Percentiles rank a stretch among this genome's conserved stretches.
Conservation (phyloP, 2,888 invertebrate species). For the Tenthredo notha region DNA sequence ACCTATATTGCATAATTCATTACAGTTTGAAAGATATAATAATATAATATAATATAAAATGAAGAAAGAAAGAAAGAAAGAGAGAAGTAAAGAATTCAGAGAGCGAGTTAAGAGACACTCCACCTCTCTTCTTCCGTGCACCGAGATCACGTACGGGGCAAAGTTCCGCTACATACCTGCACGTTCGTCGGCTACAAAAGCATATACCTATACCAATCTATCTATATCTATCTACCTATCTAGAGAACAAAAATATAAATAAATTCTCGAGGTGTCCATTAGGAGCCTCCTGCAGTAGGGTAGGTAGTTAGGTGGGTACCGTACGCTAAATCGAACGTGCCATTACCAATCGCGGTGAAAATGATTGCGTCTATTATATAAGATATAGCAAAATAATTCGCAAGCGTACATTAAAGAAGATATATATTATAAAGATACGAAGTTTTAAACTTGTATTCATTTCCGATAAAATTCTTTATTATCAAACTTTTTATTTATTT, state of each 20-base stretch:
- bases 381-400: neutral
- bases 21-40: neutral
- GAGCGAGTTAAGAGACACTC: neutral
- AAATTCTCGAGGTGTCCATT: conserved; percentile 24
- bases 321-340: conserved; percentile 13
- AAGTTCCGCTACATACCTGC: conserved; percentile 69
- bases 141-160: conserved; percentile 58
- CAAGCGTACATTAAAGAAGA: neutral
- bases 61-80: no score
- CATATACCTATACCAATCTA: no score
- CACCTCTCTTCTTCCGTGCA: conserved; percentile 19
- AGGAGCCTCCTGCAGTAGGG: neutral
- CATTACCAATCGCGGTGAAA: neutral
- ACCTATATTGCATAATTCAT: neutral
- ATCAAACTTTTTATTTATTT: no score
- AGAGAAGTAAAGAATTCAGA: neutral
- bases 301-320: neutral
- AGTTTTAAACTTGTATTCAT: no score
- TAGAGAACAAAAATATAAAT: conserved; percentile 17
- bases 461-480: no score
- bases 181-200: conserved; percentile 62
- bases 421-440: neutral
- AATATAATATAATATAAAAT: neutral
- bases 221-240: neutral
- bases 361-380: neutral